A percentile compares a stretch with the other conserved stretches of the same genome.
Evolutionary conservation across 2,888 invertebrate genomes (phyloP).

Genomic region (Papilio gigon): DNA sequence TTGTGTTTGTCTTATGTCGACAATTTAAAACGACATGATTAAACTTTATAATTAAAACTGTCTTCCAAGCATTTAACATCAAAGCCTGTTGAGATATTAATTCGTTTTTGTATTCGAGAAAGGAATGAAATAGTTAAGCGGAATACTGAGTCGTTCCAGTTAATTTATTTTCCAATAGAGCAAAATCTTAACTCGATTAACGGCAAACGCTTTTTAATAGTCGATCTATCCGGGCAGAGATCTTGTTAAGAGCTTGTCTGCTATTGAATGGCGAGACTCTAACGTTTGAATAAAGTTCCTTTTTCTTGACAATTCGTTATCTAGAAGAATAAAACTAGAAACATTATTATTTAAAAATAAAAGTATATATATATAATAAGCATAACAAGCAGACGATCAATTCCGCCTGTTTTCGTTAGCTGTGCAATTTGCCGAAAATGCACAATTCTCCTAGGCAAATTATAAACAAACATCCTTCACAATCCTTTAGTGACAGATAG

Average conservation of each 20-base stretch:
- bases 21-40: not conserved
- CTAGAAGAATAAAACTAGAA: not conserved
- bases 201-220: constrained; percentile 20
- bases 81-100: not conserved
- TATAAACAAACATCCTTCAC: too few species aligned
- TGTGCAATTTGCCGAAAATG: too few species aligned
- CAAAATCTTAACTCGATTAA: constrained; percentile 5
- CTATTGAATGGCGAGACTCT: not conserved
- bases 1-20: not conserved
- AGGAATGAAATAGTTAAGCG: constrained; percentile 9
- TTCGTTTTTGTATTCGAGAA: not conserved
- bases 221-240: not conserved
- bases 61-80: not conserved
- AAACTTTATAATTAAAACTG: not conserved
- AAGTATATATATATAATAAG: too few species aligned
- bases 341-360: too few species aligned
- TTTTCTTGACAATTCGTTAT: not conserved
- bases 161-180: constrained; percentile 18
- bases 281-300: not conserved
- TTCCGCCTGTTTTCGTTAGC: too few species aligned
- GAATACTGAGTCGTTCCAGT: not conserved
- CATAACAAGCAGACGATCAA: too few species aligned
- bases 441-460: too few species aligned
- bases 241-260: not conserved
- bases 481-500: too few species aligned